Base-by-base conservation (phyloP, 2,113 vertebrate genomes). In the Cynocephalus volans region DNA sequence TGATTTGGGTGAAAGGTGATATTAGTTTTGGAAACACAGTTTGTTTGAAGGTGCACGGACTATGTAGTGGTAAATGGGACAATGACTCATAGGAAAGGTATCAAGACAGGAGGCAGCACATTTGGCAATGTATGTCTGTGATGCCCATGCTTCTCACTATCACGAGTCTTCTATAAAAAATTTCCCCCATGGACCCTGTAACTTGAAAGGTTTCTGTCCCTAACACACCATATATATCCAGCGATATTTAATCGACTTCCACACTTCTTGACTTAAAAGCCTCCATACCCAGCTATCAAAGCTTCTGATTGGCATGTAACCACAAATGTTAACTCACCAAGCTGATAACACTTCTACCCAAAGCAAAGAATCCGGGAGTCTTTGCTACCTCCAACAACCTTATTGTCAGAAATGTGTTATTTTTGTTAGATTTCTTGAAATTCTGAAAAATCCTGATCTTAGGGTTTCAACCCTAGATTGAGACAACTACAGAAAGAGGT, bases 111-210 rank as follows among this genome's bases (percentile, higher is more conserved):
- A 45, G 28, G 7, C 26, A 13, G 6, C 6, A 4, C 9, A 4
- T 11, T 23, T 45, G 54, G 41, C 24, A 12, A 0, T 17, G 0
- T 19, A 4, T 0, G 2, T 62, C 62, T 33, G 2, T 1, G 2
- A 18, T 4, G 5, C 69, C 70, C 23, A 0, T 8, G 0, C 24
- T 24, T 60, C 83, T 69, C 36, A 1, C 75, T 24, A 4, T 33
- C 56, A 9, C 7, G 12, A 24, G 5, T 60, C 56, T 80, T 73
- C 58, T 15, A 21, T 67, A 54, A 48, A 28, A 24, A 54, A 4
- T 23, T 17, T 56, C 3, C 18, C 21, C 31, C 23, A 1, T n/a
- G 58, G 52, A 28, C 54, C 72, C 60, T 41, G 1, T 41, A 21
- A 70, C 15, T 52, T 36, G 1, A 24, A 56, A 62, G 24, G 7